Percentiles rank a stretch among this genome's conserved stretches.
Conservation (phyloP, 2,797 vertebrate species). For the Moxostoma hubbsi region DNA sequence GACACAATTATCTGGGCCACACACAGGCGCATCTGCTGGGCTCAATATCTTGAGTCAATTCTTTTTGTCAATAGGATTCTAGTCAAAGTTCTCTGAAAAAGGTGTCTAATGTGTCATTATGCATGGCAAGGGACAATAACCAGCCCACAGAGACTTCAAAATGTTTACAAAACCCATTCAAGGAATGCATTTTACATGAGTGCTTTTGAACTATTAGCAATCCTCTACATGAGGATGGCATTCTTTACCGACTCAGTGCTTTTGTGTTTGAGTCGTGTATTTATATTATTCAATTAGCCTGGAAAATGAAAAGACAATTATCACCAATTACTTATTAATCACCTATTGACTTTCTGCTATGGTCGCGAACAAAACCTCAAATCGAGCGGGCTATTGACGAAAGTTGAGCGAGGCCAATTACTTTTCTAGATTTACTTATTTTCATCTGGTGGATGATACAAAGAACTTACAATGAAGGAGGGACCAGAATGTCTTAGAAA, state of each 20-base stretch:
- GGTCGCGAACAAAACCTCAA: too few species aligned
- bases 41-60: constrained; percentile 34
- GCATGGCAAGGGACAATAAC: background rate
- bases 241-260: background rate
- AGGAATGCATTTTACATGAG: constrained; percentile 3
- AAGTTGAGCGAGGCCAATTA: too few species aligned
- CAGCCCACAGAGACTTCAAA: background rate
- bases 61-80: constrained; percentile 24
- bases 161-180: constrained; percentile 7
- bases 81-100: constrained; percentile 11
- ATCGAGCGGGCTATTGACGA: too few species aligned
- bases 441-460: background rate
- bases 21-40: background rate
- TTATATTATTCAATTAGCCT: background rate
- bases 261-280: background rate
- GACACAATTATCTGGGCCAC: constrained; percentile 39
- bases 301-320: background rate
- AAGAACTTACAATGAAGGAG: background rate
- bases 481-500: background rate
- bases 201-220: background rate
- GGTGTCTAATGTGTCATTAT: constrained; percentile 24
- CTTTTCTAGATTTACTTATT: too few species aligned
- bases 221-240: background rate
- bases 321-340: background rate
- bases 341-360: background rate